These are phyloP conservation scores for Budorcas taxicolor DNA, from an alignment of 2,113 vertebrate genomes.

Conservation along the genomic window DNA sequence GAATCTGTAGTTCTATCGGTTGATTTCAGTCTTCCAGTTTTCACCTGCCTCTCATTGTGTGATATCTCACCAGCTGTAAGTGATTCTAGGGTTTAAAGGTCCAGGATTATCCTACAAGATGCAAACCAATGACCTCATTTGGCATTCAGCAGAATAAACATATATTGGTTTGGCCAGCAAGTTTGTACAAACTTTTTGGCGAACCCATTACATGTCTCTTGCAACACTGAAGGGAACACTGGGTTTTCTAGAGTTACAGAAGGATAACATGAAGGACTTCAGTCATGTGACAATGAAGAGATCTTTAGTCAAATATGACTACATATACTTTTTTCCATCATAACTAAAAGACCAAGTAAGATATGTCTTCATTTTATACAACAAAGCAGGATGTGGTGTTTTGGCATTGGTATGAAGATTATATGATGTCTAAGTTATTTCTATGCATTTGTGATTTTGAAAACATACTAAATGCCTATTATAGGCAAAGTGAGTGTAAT, in stretches of 20 bases:
- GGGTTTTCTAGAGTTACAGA: not conserved
- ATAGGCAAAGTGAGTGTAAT: not conserved
- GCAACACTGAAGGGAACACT: not conserved
- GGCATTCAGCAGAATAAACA: not conserved
- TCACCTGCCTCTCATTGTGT: not conserved
- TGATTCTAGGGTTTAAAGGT: constrained; percentile 3
- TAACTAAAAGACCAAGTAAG: not conserved
- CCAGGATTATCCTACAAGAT: not conserved
- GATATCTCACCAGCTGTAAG: not conserved
- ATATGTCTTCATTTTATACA: not conserved
- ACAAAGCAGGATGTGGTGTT: not conserved
- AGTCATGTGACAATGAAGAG: not conserved
- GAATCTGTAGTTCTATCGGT: not conserved
- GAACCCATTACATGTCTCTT: not conserved
- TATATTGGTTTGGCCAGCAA: not conserved
- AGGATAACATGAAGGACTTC: not conserved
- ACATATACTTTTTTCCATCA: not conserved
- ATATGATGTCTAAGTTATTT: not conserved
- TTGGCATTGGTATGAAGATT: not conserved
- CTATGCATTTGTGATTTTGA: not conserved
- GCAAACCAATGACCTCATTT: not conserved
- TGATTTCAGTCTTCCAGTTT: not conserved
- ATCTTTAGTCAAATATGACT: not conserved
- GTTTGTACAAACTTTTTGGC: not conserved
- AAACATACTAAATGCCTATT: not conserved